These are phyloP conservation scores for Nerophis ophidion DNA, from an alignment of 2,113 vertebrate genomes.

Conservation along the genomic window DNA sequence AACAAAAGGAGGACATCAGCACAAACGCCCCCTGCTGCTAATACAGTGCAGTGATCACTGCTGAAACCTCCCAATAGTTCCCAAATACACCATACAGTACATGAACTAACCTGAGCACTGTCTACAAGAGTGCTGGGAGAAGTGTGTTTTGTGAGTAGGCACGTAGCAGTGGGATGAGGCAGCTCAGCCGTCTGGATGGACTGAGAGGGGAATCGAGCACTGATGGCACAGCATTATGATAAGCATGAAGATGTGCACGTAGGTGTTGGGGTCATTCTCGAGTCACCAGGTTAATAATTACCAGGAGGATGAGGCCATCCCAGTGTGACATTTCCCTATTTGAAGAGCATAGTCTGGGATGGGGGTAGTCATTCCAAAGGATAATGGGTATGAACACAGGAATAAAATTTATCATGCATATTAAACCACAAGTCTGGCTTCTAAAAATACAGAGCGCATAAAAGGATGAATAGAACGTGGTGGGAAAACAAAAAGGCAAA, in stretches of 20 bases:
- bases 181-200: slow-evolving; percentile 36
- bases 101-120: slow-evolving; percentile 4
- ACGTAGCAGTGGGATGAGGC: slow-evolving; percentile 44
- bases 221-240: slow-evolving; percentile 40
- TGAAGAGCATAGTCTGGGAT: slow-evolving; percentile 36
- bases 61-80: neutral
- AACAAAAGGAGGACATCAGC: neutral
- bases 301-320: slow-evolving; percentile 46
- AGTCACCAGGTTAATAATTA: slow-evolving; percentile 65
- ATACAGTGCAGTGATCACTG: neutral
- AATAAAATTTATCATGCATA: slow-evolving; percentile 74
- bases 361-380: slow-evolving; percentile 50
- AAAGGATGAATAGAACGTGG: slow-evolving; percentile 60
- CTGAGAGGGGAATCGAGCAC: slow-evolving; percentile 45
- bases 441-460: slow-evolving; percentile 67
- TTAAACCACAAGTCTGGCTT: slow-evolving; percentile 68
- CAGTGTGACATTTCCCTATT: slow-evolving; percentile 45
- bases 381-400: slow-evolving; percentile 68
- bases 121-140: slow-evolving; percentile 22
- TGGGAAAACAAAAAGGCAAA: slow-evolving; percentile 62
- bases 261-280: slow-evolving; percentile 41
- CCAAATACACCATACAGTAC: neutral
- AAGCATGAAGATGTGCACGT: slow-evolving; percentile 30
- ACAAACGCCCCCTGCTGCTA: neutral
- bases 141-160: slow-evolving; percentile 37